These are phyloP conservation scores for Gavia stellata DNA, from an alignment of 2,113 vertebrate species.

Conservation along the genomic window DNA sequence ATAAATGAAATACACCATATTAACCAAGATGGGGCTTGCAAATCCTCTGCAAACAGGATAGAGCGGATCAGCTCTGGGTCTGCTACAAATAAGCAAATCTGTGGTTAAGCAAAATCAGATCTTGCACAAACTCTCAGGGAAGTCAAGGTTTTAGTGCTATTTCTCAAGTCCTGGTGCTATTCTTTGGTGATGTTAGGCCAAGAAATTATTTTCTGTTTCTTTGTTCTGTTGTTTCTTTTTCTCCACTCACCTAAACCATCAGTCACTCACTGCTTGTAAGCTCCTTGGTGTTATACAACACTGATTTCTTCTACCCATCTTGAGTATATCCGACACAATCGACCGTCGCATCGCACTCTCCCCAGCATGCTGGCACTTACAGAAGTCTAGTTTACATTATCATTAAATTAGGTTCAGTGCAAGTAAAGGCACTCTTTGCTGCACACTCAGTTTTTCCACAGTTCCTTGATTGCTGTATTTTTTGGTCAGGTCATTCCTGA, in stretches of 20 bases:
- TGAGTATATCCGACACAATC: background rate
- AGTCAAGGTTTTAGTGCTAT: background rate
- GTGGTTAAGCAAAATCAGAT: background rate
- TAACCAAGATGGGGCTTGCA: background rate
- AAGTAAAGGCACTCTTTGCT: background rate
- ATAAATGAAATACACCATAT: background rate
- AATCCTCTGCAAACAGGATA: background rate
- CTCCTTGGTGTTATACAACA: background rate
- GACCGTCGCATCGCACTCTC: rapidly evolving
- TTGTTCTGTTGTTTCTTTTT: background rate
- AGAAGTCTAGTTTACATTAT: background rate
- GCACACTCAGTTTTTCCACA: background rate
- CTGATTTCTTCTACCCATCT: background rate
- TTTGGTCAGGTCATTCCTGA: background rate
- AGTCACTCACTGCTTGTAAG: background rate
- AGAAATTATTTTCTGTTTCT: background rate
- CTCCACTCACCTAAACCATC: background rate
- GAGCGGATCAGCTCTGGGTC: background rate
- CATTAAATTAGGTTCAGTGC: background rate
- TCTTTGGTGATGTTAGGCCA: background rate
- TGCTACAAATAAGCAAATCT: background rate
- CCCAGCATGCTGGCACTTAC: background rate
- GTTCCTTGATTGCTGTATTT: background rate
- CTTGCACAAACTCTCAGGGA: background rate
- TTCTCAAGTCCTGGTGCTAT: background rate